Percentiles rank a stretch among this genome's conserved stretches.
These are phyloP conservation scores for Melieria crassipennis DNA, from an alignment of 2,888 invertebrate genomes.

Conservation along the genomic window DNA sequence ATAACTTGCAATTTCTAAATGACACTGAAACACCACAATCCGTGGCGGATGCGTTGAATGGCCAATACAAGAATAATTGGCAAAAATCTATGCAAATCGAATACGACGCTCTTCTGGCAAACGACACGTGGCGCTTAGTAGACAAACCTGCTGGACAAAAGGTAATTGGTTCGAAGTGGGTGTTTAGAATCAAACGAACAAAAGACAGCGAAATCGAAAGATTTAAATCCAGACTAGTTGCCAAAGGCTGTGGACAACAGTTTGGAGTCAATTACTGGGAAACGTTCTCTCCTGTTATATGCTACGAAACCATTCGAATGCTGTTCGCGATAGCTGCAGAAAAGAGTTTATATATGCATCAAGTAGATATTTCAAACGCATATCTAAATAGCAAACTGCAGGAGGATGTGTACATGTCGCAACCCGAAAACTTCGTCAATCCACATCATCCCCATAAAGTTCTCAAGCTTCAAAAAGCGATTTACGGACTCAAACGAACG, in stretches of 20 bases:
- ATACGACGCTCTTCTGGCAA: slow-evolving; percentile 33
- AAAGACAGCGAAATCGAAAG: slow-evolving; percentile 27
- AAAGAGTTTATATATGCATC: slow-evolving; percentile 23
- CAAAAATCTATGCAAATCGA: slow-evolving; percentile 39
- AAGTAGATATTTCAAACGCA: slow-evolving; percentile 20
- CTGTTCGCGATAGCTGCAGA: slow-evolving; percentile 27
- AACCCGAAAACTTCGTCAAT: slow-evolving; percentile 31
- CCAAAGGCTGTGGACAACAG: slow-evolving; percentile 24
- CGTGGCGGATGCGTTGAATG: slow-evolving; percentile 37
- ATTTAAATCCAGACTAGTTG: slow-evolving; percentile 28
- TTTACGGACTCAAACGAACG: slow-evolving; percentile 27
- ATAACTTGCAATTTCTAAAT: slow-evolving; percentile 24
- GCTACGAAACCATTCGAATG: slow-evolving; percentile 26
- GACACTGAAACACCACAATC: slow-evolving; percentile 37
- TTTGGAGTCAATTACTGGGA: slow-evolving; percentile 17
- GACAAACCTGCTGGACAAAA: slow-evolving; percentile 27
- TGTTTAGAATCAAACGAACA: slow-evolving; percentile 25
- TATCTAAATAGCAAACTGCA: slow-evolving; percentile 20
- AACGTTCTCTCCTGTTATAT: slow-evolving; percentile 31
- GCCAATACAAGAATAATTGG: slow-evolving; percentile 32
- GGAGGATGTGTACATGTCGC: slow-evolving; percentile 33
- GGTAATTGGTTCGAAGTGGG: slow-evolving; percentile 20
- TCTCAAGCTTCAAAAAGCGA: slow-evolving; percentile 32
- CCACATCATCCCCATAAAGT: slow-evolving; percentile 23
- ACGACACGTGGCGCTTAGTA: slow-evolving; percentile 33